These are phyloP conservation scores for Leptinotarsa lineolata DNA, from an alignment of 1,140 invertebrate species.

Conservation along the genomic window DNA sequence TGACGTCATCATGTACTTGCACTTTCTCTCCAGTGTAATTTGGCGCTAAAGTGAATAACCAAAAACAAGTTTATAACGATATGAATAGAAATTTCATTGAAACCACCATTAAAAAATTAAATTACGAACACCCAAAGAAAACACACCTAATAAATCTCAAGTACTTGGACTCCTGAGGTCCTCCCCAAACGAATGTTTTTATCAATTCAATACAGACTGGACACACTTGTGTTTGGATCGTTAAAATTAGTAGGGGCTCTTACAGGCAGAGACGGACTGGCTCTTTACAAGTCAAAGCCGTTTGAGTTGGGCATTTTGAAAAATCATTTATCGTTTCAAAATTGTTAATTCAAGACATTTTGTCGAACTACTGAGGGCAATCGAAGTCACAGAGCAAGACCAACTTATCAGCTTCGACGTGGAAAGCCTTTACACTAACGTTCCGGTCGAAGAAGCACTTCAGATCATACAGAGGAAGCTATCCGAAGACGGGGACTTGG, in stretches of 20 bases:
- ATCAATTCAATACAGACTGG: background rate
- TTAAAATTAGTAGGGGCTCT: constrained; percentile 6
- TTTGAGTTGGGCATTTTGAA: no score
- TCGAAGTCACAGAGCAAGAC: no score
- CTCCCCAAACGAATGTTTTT: background rate
- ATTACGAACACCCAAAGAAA: background rate
- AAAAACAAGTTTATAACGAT: background rate
- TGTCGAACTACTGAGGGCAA: no score
- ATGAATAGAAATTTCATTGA: background rate
- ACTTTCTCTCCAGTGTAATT: background rate
- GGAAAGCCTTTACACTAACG: no score
- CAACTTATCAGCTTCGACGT: no score
- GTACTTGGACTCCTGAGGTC: background rate
- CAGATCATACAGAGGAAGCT: no score
- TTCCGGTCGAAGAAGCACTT: no score
- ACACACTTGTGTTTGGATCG: constrained; percentile 1
- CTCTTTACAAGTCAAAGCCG: background rate
- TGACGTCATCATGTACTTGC: no score
- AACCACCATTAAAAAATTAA: constrained; percentile 8
- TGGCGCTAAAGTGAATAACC: background rate
- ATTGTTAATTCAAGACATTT: no score
- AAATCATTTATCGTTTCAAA: no score
- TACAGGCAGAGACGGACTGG: background rate
- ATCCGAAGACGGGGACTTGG: no score
- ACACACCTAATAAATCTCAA: background rate